Evolutionary conservation across 2,888 invertebrate species (phyloP), one percentile per base, ranked within the genome.

Genomic region (Auanema freiburgensis): DNA sequence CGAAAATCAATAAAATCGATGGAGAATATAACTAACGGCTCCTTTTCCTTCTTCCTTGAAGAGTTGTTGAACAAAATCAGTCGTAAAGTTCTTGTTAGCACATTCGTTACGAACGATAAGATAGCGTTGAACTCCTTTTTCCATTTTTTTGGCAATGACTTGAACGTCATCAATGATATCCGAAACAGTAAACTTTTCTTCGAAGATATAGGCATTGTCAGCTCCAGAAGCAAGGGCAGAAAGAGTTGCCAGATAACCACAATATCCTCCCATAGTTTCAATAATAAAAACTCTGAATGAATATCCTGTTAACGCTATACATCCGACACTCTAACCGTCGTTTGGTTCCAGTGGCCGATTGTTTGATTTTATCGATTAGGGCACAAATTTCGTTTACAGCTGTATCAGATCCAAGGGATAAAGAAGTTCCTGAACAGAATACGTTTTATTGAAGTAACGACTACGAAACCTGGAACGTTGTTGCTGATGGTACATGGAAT

Each of bases 331-430:
- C n/a, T 46, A 43, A 66, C 69, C 62, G 57, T 70, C 98, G 89
- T 85, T 97, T 97, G 0, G 97, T 97, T 72, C 98, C 98, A 86
- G 96, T 95, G 0, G 98, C 98, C 2, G 96, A 96, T 85, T 97
- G 97, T 52, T 98, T 90, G 83, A 99, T 97, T 55, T 84, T 84
- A 71, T 84, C 95, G 89, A 86, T 85, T 83, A 89, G 89, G 85
- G 93, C 92, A 0, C 96, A 94, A 79, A 99, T 99, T 87, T 98
- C 98, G 85, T 99, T 99, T 62, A 97, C 88, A 5, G 97, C 95
- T 1, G 97, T 97, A 84, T 98, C 98, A 68, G 92, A 91, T 61
- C 97, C 98, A 51, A 99, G 88, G 1, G 81, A 79, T 6, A 83
- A 64, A 43, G 77, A 78, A 4, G 81, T 83, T 59, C 74, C 75